Percentiles rank a stretch among this genome's conserved stretches.
These are phyloP conservation scores for Oreocharis arfaki DNA, from an alignment of 2,113 vertebrate genomes.

Conservation along the genomic window DNA sequence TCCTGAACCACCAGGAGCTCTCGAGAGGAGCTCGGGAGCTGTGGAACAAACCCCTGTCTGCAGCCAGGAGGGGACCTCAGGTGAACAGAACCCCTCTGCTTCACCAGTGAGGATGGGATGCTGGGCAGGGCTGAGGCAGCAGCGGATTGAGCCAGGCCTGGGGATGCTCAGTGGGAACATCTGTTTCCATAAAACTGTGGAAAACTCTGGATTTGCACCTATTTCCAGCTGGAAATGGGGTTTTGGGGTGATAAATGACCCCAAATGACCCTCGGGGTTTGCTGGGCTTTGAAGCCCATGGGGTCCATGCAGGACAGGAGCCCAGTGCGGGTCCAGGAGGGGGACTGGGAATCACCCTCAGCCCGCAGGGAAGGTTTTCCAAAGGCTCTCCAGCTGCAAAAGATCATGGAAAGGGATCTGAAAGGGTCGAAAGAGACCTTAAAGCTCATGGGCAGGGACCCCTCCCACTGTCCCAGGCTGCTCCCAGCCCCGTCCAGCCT, in stretches of 20 bases:
- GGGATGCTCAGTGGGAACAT: rapidly evolving
- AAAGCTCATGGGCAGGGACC: not conserved
- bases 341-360: not conserved
- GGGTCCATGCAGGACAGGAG: not conserved
- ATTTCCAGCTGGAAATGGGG: not conserved
- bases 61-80: not conserved
- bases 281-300: not conserved
- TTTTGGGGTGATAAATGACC: not conserved
- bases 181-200: not conserved
- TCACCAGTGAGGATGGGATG: not conserved
- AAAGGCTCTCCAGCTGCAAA: not conserved
- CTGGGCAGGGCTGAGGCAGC: not conserved
- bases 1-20: rapidly evolving
- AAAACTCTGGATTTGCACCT: not conserved
- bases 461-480: rapidly evolving
- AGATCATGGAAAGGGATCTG: not conserved
- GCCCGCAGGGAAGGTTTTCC: not conserved
- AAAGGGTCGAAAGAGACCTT: not conserved
- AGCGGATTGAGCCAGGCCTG: not conserved
- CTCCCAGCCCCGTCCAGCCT: rapidly evolving
- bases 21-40: not conserved
- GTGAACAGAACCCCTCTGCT: not conserved
- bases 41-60: not conserved
- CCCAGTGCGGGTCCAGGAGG: rapidly evolving
- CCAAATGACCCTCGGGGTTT: not conserved